These are phyloP conservation scores for Microchirus variegatus DNA, from an alignment of 2,797 vertebrate species.

Conservation along the genomic window DNA sequence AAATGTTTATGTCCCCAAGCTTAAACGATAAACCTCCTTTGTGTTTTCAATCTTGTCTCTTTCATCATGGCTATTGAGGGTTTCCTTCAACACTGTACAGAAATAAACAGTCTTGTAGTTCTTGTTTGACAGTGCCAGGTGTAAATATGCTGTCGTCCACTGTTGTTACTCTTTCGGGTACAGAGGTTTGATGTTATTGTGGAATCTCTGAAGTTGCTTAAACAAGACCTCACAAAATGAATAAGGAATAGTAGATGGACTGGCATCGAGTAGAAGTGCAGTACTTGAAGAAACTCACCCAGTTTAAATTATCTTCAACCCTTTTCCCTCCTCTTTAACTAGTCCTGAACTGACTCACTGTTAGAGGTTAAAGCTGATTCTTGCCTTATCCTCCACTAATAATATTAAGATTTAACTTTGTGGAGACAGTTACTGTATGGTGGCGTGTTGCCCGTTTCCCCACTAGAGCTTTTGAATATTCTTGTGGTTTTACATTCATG, in stretches of 20 bases:
- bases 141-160: neutral
- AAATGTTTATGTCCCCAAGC: too few species aligned
- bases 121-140: neutral
- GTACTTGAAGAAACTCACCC: neutral
- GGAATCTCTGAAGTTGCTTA: neutral
- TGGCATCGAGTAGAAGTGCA: too few species aligned
- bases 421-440: constrained; percentile 21
- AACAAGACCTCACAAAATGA: neutral
- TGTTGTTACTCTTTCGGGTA: neutral
- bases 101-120: neutral
- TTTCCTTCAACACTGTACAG: neutral
- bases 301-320: neutral
- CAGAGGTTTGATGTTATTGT: neutral
- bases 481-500: constrained; percentile 9
- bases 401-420: constrained; percentile 43
- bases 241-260: neutral
- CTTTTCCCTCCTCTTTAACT: neutral
- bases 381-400: constrained; percentile 44
- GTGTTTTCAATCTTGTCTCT: neutral
- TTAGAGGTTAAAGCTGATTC: constrained; percentile 37
- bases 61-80: neutral
- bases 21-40: too few species aligned
- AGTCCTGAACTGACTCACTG: constrained; percentile 16
- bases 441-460: constrained; percentile 5
- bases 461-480: neutral